phyloP scores from a whole-genome alignment of 2,888 invertebrate species.

The Parnassius smintheus region DNA sequence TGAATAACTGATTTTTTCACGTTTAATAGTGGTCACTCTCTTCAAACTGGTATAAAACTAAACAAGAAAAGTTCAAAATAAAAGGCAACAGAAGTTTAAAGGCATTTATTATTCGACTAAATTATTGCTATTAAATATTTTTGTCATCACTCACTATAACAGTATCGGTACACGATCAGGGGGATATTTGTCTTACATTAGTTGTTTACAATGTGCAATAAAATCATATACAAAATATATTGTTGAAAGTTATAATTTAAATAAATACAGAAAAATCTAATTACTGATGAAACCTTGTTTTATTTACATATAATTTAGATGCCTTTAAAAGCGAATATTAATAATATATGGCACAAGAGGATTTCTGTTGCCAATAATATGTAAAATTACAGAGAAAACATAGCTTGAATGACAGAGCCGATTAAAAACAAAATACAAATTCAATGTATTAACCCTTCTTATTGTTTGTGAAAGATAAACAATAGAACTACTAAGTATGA shows the following conservation, averaged over 20 bases:
- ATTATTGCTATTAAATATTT: conserved; percentile 12
- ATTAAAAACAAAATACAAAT: neutral
- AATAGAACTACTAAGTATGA: too few relatives aligned
- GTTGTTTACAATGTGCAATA: neutral
- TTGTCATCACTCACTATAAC: neutral
- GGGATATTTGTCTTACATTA: too few relatives aligned
- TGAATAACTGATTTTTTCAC: too few relatives aligned
- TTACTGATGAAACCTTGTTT: neutral
- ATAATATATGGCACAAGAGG: too few relatives aligned
- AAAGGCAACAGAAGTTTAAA: neutral
- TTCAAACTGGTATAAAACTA: too few relatives aligned
- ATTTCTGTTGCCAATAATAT: too few relatives aligned
- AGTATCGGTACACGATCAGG: too few relatives aligned
- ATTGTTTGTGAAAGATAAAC: too few relatives aligned
- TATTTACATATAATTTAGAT: too few relatives aligned
- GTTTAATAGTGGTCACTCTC: fast-evolving
- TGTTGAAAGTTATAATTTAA: neutral
- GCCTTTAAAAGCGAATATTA: too few relatives aligned
- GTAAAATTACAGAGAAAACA: too few relatives aligned
- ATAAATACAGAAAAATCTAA: neutral
- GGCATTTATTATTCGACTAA: conserved; percentile 9
- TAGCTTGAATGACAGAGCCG: neutral
- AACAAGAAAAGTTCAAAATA: neutral
- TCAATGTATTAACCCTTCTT: too few relatives aligned
- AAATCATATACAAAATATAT: neutral